phyloP scores from a whole-genome alignment of 2,797 vertebrate species.

The Phrynocephalus forsythii region DNA sequence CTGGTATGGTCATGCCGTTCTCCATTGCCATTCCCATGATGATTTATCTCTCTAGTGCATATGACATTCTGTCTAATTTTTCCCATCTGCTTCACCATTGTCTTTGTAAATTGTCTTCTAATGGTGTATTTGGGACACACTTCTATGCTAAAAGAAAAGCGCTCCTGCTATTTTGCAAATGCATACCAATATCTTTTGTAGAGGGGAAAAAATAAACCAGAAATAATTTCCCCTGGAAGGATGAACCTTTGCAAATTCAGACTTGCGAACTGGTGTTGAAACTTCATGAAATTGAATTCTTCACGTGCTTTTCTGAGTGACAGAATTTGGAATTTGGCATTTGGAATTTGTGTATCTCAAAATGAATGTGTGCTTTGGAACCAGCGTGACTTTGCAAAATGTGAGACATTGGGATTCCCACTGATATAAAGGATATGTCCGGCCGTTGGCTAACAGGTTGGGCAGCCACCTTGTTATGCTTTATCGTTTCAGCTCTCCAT shows the following conservation, averaged over 20 bases:
- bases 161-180: neutral
- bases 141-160: neutral
- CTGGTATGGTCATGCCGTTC: no score
- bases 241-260: neutral
- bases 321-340: neutral
- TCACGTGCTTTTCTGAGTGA: conserved; percentile 37
- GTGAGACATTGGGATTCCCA: no score
- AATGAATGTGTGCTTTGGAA: neutral
- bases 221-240: neutral
- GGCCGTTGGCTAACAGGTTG: no score
- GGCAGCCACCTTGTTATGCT: no score
- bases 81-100: neutral
- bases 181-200: neutral
- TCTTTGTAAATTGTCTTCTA: neutral
- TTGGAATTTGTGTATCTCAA: neutral
- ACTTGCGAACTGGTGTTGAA: neutral
- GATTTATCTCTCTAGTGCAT: no score
- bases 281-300: conserved; percentile 11
- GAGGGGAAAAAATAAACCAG: neutral
- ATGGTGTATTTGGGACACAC: neutral
- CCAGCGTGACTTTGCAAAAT: neutral
- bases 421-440: no score
- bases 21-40: no score
- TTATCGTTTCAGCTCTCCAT: no score
- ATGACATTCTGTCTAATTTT: no score